Evolutionary conservation across 2,797 vertebrate species (phyloP), one percentile per base, ranked within the genome.

Genomic region (Picus viridis): DNA sequence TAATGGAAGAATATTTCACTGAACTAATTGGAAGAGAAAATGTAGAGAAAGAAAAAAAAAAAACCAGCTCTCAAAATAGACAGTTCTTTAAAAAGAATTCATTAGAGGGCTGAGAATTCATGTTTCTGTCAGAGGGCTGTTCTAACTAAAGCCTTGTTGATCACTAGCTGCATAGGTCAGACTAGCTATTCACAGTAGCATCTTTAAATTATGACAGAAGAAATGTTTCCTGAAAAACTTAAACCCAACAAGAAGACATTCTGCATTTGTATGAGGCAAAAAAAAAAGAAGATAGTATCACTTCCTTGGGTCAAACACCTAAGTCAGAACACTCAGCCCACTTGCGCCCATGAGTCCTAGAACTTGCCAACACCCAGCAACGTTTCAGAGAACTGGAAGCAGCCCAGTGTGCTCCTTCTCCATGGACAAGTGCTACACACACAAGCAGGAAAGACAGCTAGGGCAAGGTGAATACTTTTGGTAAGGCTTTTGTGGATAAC

Each of bases 41-140:
- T 3, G 15, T 27, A 77, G 36, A 64, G 7, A 11, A 34, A 34
- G 34, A 34, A 34, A 12, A 17, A 43, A 72, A 5, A 24, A 43
- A 68, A 34, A 58, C 76, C 8, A 64, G 18, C 34, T 68, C 54
- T 15, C 5, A 91, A 87, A 92, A 89, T 49, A 92, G 74, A 76
- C 58, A 77, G 45, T 51, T 89, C 85, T 72, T 94, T 92, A 87
- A 88, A 88, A 91, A 61, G 49, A 88, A 81, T 72, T 95, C 67
- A 71, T 92, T 90, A 93, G 63, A 75, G 27, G 36, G 32, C 86
- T 88, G 59, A 51, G 71, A 90, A 90, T 84, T 84, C 78, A 84
- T 47, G 51, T 90, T 88, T 85, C 69, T 88, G n/a, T 10, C 9
- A 89, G 72, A 80, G 43, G 15, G 20, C 15, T 83, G 65, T 39